Percentiles rank a stretch among this genome's conserved stretches.
Conservation (phyloP, 2,797 vertebrate species). For the Aplochiton taeniatus region DNA sequence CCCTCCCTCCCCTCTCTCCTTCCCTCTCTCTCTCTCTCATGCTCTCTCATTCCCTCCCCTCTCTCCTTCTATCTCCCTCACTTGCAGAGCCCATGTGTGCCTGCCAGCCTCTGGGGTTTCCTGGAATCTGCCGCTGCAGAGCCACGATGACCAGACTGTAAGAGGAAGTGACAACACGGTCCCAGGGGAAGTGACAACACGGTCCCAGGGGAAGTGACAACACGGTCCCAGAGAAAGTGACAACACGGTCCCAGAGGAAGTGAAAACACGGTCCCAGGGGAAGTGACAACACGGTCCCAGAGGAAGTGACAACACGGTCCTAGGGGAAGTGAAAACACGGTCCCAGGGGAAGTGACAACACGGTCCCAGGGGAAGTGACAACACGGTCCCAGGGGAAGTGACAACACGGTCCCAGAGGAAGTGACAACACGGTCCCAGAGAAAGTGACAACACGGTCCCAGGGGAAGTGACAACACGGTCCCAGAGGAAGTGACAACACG, state of each 20-base stretch:
- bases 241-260: constrained; percentile 73
- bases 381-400: constrained; percentile 73
- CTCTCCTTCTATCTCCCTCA: constrained; percentile 35
- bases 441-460: too few species aligned
- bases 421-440: too few species aligned
- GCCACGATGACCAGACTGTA: constrained; percentile 60
- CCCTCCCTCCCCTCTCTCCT: neutral
- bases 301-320: constrained; percentile 76
- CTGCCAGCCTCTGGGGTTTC: constrained; percentile 71
- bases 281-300: constrained; percentile 73
- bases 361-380: constrained; percentile 73
- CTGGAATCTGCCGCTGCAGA: constrained; percentile 69
- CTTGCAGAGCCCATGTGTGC: constrained; percentile 41
- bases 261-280: constrained; percentile 71
- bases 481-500: constrained; percentile 73
- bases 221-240: too few species aligned
- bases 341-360: constrained; percentile 75
- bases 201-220: constrained; percentile 73
- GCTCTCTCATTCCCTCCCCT: constrained; percentile 5
- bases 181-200: constrained; percentile 74
- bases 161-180: constrained; percentile 77
- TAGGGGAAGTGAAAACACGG: constrained; percentile 71
- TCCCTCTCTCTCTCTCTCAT: neutral
- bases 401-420: constrained; percentile 72
- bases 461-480: constrained; percentile 75